Percentiles rank a stretch among this genome's conserved stretches.
Conservation (phyloP, 2,797 vertebrate genomes). For the Lepus oiostolus region DNA sequence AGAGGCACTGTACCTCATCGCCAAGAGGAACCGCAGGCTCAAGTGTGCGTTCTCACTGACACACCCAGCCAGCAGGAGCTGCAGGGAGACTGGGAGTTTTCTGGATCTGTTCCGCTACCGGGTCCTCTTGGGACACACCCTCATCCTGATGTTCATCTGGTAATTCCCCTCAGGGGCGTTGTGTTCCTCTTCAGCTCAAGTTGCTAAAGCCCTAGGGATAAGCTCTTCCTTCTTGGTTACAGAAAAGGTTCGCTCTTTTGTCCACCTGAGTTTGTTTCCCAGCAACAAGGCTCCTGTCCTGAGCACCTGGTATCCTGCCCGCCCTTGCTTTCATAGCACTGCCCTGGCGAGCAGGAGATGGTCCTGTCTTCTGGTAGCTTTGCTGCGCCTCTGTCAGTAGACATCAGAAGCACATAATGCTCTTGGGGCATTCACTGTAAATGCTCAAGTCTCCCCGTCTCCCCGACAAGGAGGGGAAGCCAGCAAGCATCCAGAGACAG, state of each 20-base stretch:
- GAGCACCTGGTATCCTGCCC: neutral
- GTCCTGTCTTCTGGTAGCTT: neutral
- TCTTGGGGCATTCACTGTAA: neutral
- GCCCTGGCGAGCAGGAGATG: neutral
- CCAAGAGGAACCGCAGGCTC: constrained; percentile 88
- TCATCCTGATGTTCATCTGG: constrained; percentile 92
- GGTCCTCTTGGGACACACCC: constrained; percentile 89
- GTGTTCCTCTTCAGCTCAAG: neutral
- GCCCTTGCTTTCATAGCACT: neutral
- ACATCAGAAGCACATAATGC: neutral
- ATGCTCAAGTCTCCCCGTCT: neutral
- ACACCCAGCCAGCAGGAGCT: constrained; percentile 78
- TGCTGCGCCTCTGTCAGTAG: neutral
- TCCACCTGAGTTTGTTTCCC: neutral
- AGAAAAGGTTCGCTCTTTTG: neutral
- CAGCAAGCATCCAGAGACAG: neutral
- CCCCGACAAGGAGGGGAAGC: neutral
- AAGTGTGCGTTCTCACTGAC: constrained; percentile 87
- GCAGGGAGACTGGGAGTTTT: constrained; percentile 83
- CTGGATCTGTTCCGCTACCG: constrained; percentile 89
- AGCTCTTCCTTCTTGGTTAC: neutral
- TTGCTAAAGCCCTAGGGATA: neutral
- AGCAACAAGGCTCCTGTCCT: neutral
- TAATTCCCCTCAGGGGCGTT: constrained; percentile 74
- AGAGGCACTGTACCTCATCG: constrained; percentile 89